Evolutionary conservation across 2,113 vertebrate species (phyloP), one percentile per base, ranked within the genome.

Genomic region (Lamprologus speciosus): DNA sequence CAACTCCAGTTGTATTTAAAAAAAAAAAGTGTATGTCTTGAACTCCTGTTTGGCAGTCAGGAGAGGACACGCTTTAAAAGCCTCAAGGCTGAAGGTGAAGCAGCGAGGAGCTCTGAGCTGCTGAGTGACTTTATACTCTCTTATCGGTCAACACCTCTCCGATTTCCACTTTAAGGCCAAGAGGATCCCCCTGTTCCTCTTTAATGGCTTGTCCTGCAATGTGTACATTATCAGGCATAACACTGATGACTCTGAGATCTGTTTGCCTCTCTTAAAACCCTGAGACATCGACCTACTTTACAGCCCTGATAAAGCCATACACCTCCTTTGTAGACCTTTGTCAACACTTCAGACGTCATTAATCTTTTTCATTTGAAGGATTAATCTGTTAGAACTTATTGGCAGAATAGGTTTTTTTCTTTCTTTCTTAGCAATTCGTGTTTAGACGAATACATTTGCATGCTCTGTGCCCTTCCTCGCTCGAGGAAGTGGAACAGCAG

Each of bases 401-500:
- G 12, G 23, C 65, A 26, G 28, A 63, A 55, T 92, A 84, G 11
- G 47, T 80, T 51, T 9, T 19, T 40, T 21, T 50, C 6, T 26
- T 23, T 75, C 19, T 45, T 26, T 50, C 21, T 26, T 75, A 58
- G 83, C 70, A 85, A 5, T 91, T 90, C 54, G 16, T 54, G 82
- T 88, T 91, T 31, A 21, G 53, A 47, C 54, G 65, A 26, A 75
- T 75, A 58, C 82, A 91, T 93, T 90, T 88, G 85, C 92, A 87
- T 88, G 84, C 83, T 21, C 28, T 40, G 88, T 91, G 90, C 75
- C 88, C 89, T 88, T 91, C 82, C 57, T 90, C n/a, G 13, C 81
- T 91, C 51, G 63, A 81, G 91, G 85, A 94, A 94, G 83, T 91
- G 88, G 93, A 94, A 89, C 94, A 90, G 89, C 85, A 89, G 92